Percentiles rank a stretch among this genome's conserved stretches.
phyloP scores from a whole-genome alignment of 2,888 invertebrate species.

The Rhagonycha fulva region DNA sequence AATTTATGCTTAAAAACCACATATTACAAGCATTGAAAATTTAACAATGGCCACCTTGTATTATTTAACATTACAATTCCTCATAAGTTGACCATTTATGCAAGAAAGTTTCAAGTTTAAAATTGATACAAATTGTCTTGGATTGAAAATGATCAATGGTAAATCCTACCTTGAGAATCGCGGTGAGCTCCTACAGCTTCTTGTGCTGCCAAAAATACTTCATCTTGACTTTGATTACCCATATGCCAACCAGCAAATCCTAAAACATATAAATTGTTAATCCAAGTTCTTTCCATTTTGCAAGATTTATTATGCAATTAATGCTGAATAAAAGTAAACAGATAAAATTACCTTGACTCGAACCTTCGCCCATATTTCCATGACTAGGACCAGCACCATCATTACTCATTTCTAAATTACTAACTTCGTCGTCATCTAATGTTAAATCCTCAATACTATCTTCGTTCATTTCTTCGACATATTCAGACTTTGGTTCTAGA shows the following conservation, averaged over 20 bases:
- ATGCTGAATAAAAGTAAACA: background rate
- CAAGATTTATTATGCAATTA: too few species aligned
- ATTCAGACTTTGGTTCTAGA: conserved; percentile 77
- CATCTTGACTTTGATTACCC: conserved; percentile 80
- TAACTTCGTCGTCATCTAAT: conserved; percentile 78
- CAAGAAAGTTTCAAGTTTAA: conserved; percentile 5
- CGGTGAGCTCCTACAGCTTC: conserved; percentile 77
- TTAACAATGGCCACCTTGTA: background rate
- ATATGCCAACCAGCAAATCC: conserved; percentile 87
- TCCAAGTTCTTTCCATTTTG: too few species aligned
- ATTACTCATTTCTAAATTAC: conserved; percentile 73
- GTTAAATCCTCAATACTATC: conserved; percentile 86
- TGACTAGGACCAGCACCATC: conserved; percentile 72
- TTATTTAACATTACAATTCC: background rate
- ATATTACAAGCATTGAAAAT: background rate
- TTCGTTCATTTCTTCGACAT: conserved; percentile 68
- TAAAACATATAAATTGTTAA: conserved; percentile 51
- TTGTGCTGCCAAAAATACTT: conserved; percentile 83
- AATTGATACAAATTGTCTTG: conserved; percentile 35
- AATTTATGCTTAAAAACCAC: conserved; percentile 14
- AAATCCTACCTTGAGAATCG: conserved; percentile 90
- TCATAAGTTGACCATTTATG: background rate
- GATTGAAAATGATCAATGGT: conserved; percentile 22
- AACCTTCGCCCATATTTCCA: conserved; percentile 71
- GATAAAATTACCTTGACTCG: conserved; percentile 67